Evolutionary conservation across 2,797 vertebrate genomes (phyloP).

Genomic region (Chloroceryle amazona): DNA sequence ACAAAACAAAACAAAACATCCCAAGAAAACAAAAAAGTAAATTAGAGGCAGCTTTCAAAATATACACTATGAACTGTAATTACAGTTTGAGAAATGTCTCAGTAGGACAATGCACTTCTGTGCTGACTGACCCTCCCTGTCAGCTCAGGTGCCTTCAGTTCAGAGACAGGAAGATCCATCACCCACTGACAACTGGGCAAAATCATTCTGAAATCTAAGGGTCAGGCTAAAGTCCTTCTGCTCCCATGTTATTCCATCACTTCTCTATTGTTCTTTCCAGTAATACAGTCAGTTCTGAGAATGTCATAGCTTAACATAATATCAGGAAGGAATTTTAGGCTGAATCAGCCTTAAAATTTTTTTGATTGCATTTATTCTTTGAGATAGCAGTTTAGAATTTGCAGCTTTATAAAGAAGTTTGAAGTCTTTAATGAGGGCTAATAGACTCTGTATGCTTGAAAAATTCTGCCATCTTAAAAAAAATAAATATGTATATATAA

Average conservation of each 20-base stretch:
- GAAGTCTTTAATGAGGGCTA: not conserved
- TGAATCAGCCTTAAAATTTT: not conserved
- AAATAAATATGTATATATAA: not conserved
- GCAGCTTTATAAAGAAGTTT: not conserved
- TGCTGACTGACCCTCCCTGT: not conserved
- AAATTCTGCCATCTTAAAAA: not conserved
- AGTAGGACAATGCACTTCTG: not conserved
- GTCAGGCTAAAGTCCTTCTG: not conserved
- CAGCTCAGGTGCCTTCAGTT: not conserved
- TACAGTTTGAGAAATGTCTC: not conserved
- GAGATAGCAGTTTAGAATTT: not conserved
- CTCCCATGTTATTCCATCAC: not conserved
- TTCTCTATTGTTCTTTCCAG: not conserved
- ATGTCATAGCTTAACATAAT: not conserved
- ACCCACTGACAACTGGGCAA: not conserved
- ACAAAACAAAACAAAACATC: too few relatives aligned
- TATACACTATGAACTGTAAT: not conserved
- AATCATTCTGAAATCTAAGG: not conserved
- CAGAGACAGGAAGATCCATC: not conserved
- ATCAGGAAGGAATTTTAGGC: not conserved
- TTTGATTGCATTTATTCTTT: not conserved
- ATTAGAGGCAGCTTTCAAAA: not conserved
- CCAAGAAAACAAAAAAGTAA: rapidly evolving
- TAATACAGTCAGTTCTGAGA: not conserved
- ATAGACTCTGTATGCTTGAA: not conserved